Evolutionary conservation across 2,797 vertebrate genomes (phyloP).

Genomic region (Notolepis coatsorum): DNA sequence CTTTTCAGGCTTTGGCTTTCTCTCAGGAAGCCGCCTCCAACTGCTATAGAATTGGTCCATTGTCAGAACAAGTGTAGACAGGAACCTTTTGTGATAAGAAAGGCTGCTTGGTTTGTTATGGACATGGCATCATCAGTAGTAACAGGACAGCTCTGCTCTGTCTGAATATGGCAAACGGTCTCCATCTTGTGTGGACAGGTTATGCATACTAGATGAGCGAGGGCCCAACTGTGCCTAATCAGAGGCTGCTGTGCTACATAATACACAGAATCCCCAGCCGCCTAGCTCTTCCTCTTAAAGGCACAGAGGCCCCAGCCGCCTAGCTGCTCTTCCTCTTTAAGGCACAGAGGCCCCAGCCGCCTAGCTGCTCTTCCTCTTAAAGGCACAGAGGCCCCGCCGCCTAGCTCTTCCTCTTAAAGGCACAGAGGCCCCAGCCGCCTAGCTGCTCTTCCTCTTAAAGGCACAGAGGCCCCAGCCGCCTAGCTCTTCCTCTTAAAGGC

Average conservation of each 20-base stretch:
- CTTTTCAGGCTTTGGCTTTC: not conserved
- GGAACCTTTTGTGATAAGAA: conserved; percentile 22
- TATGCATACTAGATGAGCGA: conserved; percentile 40
- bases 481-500: conserved; percentile 42
- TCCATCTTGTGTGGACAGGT: conserved; percentile 39
- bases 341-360: conserved; percentile 14
- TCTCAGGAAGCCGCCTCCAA: not conserved
- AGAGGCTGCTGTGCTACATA: conserved; percentile 39
- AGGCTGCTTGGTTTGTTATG: conserved; percentile 1
- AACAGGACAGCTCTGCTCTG: not conserved
- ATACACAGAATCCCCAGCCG: conserved; percentile 44
- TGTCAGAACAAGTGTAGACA: conserved; percentile 2
- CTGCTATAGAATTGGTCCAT: not conserved
- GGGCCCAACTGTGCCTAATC: conserved; percentile 43
- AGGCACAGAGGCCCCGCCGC: no score
- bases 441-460: conserved; percentile 10
- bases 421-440: conserved; percentile 12
- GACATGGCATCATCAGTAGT: conserved; percentile 19
- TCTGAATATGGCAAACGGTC: conserved; percentile 24
- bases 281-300: conserved; percentile 42
- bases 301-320: conserved; percentile 20
- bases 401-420: no score
- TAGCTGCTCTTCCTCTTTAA: not conserved
- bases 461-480: conserved; percentile 41
- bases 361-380: not conserved